These are phyloP conservation scores for Lepus townsendii DNA, from an alignment of 2,797 vertebrate species.

Conservation along the genomic window DNA sequence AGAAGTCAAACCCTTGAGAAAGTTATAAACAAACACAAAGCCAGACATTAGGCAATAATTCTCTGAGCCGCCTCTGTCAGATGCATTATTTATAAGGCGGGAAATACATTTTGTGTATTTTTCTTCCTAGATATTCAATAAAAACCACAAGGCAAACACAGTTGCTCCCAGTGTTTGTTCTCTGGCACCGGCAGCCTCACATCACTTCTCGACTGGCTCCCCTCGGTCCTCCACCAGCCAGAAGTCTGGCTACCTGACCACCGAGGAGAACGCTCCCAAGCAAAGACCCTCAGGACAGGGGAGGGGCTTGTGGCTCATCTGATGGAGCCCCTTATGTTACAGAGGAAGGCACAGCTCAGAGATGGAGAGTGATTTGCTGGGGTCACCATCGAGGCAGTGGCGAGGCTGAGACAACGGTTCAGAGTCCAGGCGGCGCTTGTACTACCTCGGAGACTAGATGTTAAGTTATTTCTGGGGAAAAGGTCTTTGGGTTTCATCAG, in stretches of 20 bases:
- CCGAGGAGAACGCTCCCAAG: background rate
- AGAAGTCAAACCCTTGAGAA: constrained; percentile 65
- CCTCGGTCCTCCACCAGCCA: background rate
- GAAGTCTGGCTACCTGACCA: background rate
- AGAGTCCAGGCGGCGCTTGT: background rate
- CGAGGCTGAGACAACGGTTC: background rate
- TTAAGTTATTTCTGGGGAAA: background rate
- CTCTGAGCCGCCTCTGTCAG: constrained; percentile 7
- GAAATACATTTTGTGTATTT: constrained; percentile 41
- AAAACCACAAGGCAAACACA: constrained; percentile 59
- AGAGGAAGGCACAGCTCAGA: background rate
- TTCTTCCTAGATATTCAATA: constrained; percentile 31
- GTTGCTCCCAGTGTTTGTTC: background rate
- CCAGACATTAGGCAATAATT: constrained; percentile 62
- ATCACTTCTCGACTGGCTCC: background rate
- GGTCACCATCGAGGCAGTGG: background rate
- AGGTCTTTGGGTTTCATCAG: background rate
- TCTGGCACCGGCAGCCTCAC: rapidly evolving
- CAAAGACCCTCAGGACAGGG: background rate
- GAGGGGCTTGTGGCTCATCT: background rate
- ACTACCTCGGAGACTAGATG: background rate
- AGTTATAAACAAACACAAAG: constrained; percentile 69
- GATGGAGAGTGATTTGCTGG: background rate
- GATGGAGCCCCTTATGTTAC: background rate
- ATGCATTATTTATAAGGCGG: constrained; percentile 71